A percentile compares a stretch with the other conserved stretches of the same genome.
Conservation (phyloP, 2,113 vertebrate genomes). For the Prionailurus viverrinus region DNA sequence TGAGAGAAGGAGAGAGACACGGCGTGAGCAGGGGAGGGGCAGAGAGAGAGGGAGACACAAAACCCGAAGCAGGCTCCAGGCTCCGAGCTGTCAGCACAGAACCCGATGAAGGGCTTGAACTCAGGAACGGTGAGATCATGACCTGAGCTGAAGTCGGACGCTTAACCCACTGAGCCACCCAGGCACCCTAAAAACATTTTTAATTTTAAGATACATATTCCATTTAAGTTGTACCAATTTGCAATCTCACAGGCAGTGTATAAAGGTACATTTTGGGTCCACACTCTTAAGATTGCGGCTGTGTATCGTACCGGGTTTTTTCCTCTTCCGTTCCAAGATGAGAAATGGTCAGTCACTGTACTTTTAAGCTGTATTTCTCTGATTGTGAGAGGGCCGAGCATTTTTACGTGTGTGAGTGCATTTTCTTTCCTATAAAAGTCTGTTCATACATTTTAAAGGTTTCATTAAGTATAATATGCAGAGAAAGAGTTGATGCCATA, state of each 20-base stretch:
- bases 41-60: too few species aligned
- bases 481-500: not conserved
- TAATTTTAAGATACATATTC: not conserved
- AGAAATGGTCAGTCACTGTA: not conserved
- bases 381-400: not conserved
- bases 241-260: not conserved
- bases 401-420: not conserved
- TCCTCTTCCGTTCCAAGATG: not conserved
- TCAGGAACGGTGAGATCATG: too few species aligned
- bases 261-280: not conserved
- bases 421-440: not conserved
- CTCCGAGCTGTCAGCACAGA: too few species aligned
- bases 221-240: not conserved
- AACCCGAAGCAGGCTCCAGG: too few species aligned
- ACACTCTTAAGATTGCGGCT: not conserved
- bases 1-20: too few species aligned
- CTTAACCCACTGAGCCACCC: too few species aligned
- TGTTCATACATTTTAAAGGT: not conserved
- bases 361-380: not conserved
- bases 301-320: accelerated
- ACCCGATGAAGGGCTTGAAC: too few species aligned
- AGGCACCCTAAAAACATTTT: not conserved
- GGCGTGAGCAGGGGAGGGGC: too few species aligned
- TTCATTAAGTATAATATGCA: not conserved
- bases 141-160: too few species aligned